phyloP scores from a whole-genome alignment of 2,113 vertebrate species.

The Passer montanus region DNA sequence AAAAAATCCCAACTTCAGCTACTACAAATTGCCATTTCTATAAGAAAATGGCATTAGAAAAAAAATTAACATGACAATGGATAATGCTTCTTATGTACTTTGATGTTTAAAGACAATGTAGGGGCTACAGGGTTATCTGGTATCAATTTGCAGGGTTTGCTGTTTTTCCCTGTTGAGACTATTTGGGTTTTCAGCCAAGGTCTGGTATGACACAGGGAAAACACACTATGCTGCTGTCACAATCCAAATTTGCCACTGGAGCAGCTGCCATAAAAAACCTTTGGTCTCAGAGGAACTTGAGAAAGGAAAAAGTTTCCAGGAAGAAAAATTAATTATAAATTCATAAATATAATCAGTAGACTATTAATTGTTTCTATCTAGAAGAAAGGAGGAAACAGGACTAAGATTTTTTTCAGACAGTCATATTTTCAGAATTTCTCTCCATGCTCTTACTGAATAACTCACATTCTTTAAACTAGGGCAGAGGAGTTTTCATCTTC shows the following conservation, averaged over 20 bases:
- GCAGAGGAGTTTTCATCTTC: background rate
- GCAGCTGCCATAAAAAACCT: background rate
- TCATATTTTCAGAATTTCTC: background rate
- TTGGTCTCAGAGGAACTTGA: background rate
- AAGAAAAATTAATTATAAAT: background rate
- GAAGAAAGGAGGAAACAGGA: background rate
- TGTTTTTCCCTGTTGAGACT: background rate
- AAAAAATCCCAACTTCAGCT: background rate
- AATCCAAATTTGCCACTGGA: background rate
- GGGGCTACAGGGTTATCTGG: background rate
- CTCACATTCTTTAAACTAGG: background rate
- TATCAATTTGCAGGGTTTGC: background rate
- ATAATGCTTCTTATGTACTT: background rate
- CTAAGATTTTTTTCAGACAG: background rate
- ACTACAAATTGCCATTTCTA: background rate
- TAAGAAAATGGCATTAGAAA: background rate
- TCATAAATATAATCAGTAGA: background rate
- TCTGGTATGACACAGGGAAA: fast-evolving
- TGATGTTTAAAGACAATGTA: background rate
- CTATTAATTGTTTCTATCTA: background rate
- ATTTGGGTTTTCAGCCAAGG: background rate
- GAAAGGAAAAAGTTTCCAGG: background rate
- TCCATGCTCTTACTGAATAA: background rate
- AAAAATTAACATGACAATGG: background rate
- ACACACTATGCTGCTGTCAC: background rate